A percentile compares a stretch with the other conserved stretches of the same genome.
Evolutionary conservation across 2,797 vertebrate species (phyloP).

Genomic region (Peromyscus nudipes): DNA sequence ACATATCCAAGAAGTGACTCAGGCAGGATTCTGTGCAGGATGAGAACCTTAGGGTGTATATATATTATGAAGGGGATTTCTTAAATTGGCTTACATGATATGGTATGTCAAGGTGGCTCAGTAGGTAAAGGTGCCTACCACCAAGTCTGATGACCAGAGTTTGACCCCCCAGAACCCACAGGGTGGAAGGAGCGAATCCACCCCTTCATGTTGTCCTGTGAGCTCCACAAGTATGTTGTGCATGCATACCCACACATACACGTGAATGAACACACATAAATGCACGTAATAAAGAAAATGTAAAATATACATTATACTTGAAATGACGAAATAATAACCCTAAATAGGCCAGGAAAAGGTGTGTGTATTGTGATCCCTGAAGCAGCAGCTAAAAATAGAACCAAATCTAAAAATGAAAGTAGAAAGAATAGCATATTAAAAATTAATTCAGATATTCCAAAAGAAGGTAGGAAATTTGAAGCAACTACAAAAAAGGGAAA

Average conservation of each 20-base stretch:
- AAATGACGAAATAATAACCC: background rate
- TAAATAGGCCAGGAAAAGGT: background rate
- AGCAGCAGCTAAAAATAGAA: background rate
- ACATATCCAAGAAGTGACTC: background rate
- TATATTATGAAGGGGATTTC: too few relatives aligned
- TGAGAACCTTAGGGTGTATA: background rate
- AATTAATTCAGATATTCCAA: background rate
- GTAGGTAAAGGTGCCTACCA: background rate
- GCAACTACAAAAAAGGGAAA: background rate
- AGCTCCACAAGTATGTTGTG: background rate
- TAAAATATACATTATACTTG: background rate
- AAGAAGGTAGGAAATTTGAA: background rate
- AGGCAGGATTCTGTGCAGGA: background rate
- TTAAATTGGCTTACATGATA: background rate
- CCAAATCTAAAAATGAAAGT: constrained; percentile 4
- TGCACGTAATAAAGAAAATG: background rate
- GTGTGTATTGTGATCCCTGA: background rate
- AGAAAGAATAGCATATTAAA: background rate
- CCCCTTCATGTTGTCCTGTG: background rate
- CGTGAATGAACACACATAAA: background rate
- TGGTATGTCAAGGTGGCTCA: background rate
- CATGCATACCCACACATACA: background rate
- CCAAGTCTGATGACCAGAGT: background rate
- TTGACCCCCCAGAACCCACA: background rate
- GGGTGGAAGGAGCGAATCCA: background rate